Conservation (phyloP, 2,888 invertebrate species). For the Chrysopilus asiliformis region DNA sequence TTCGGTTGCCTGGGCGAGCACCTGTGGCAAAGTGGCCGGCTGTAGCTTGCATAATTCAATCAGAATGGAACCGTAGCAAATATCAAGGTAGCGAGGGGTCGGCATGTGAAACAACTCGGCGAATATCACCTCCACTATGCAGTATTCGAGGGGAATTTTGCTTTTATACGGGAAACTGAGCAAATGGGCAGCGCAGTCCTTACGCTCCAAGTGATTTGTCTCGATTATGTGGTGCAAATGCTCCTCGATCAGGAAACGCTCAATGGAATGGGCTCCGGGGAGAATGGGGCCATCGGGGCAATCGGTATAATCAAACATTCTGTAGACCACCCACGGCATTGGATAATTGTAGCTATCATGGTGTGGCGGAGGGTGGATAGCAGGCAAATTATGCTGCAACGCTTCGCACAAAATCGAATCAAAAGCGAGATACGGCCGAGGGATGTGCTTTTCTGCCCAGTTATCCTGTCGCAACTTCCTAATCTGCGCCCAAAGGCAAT, state of each 20-base stretch:
- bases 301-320: conserved; percentile 98
- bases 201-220: conserved; percentile 74
- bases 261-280: conserved; percentile 94
- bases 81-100: conserved; percentile 73
- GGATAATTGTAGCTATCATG: conserved; percentile 83
- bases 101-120: conserved; percentile 90
- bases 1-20: conserved; percentile 94
- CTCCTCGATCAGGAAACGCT: conserved; percentile 94
- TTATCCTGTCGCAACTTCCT: conserved; percentile 83
- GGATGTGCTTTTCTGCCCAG: conserved; percentile 95
- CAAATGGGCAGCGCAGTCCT: conserved; percentile 87
- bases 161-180: conserved; percentile 84
- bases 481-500: conserved; percentile 92
- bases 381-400: conserved; percentile 85
- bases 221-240: conserved; percentile 89
- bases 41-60: conserved; percentile 96
- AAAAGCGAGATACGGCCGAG: conserved; percentile 89
- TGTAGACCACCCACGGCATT: conserved; percentile 86
- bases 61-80: conserved; percentile 86
- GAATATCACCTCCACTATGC: conserved; percentile 95
- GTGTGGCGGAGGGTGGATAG: conserved; percentile 84
- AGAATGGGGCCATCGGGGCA: conserved; percentile 86
- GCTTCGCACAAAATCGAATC: conserved; percentile 92
- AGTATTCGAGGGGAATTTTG: conserved; percentile 93
- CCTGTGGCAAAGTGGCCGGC: conserved; percentile 94